Base-by-base conservation (phyloP, 2,113 vertebrate species). In the Odocoileus hemionus region DNA sequence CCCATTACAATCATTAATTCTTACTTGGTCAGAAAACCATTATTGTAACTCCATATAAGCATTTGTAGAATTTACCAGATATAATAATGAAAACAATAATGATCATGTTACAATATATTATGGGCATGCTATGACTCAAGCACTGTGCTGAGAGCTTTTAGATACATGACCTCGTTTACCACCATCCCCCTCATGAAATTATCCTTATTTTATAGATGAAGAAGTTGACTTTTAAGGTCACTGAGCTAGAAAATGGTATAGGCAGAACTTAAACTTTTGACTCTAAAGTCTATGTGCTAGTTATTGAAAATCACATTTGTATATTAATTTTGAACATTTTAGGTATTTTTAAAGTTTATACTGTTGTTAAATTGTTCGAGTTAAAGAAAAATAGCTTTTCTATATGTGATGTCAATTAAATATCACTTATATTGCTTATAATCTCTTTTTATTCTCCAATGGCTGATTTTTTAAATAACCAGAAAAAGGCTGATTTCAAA, bases 261-360 rank as follows among this genome's bases (percentile, higher is more conserved):
- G 28, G 12, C 80, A 61, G 88, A 93, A 97, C 96, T 85, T 61
- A 84, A 94, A 79, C n/a, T n/a, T 93, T 76, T 95, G 28, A 89
- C 47, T 95, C 23, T 74, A 67, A 93, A 84, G n/a, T 86, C 30
- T 39, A 91, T 39, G 57, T 55, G 86, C 43, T 93, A 60, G 50
- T 87, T 93, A 52, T 50, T 95, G 43, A 89, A 97, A 95, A 79
- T 91, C 25, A 33, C 47, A 95, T 61, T 43, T 96, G 23, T 43
- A 88, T 8, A 8, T 89, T 93, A 97, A 86, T 85, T 92, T 96
- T 16, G 55, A 93, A 93, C 25, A 96, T 60, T 74, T 57, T 87
- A 80, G 80, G 9, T 87, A 58, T 97, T 96, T 82, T 96, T 76
- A 96, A 84, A 55, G 28, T 90, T 93, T 94, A 61, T 23, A 87